Evolutionary conservation across 2,113 vertebrate species (phyloP).

Genomic region (Cervus canadensis): DNA sequence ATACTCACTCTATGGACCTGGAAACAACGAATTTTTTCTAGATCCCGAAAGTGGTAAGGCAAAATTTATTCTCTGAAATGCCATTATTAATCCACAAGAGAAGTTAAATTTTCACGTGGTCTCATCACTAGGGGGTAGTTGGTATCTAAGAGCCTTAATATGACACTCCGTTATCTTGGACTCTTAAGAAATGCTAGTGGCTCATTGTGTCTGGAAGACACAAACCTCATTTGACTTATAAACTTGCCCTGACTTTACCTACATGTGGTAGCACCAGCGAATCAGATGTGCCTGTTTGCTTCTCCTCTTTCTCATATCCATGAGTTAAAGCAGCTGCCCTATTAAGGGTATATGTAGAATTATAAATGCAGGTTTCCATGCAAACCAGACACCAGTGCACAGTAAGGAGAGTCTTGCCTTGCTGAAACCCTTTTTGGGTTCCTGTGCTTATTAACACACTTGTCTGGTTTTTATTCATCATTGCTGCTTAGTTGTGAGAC

Average conservation of each 20-base stretch:
- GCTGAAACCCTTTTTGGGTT: neutral
- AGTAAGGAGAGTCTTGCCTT: neutral
- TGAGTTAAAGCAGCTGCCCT: neutral
- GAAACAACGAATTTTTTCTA: slow-evolving; percentile 91
- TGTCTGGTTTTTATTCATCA: slow-evolving; percentile 17
- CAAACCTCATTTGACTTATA: neutral
- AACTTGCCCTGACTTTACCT: neutral
- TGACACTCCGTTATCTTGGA: neutral
- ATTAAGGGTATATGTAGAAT: neutral
- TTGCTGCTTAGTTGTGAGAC: neutral
- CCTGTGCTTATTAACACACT: neutral
- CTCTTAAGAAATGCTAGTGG: neutral
- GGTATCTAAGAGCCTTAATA: neutral
- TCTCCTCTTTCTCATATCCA: neutral
- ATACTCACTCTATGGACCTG: slow-evolving; percentile 90
- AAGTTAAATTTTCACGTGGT: neutral
- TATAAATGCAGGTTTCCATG: neutral
- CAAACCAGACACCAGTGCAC: neutral
- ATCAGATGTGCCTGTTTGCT: neutral
- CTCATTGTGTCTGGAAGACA: neutral
- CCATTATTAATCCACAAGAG: neutral
- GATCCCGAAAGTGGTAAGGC: slow-evolving; percentile 91
- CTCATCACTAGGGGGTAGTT: neutral
- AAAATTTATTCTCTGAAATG: slow-evolving; percentile 29
- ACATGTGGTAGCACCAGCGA: neutral